These are phyloP conservation scores for Sitobion miscanthi DNA, from an alignment of 1,140 invertebrate species.

Conservation along the genomic window DNA sequence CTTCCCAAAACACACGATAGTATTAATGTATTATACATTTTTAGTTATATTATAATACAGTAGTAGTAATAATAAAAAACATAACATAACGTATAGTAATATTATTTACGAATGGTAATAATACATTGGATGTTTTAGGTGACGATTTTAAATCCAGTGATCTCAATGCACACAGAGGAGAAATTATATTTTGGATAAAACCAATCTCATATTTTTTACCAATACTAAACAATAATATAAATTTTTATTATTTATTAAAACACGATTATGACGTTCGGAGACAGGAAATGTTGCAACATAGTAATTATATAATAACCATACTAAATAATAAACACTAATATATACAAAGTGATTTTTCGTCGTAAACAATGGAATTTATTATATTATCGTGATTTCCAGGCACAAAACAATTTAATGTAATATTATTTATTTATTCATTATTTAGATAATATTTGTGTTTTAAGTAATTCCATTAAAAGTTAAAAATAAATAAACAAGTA, in stretches of 20 bases:
- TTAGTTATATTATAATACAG: background rate
- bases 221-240: too few relatives aligned
- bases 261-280: background rate
- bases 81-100: background rate
- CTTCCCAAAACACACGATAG: too few relatives aligned
- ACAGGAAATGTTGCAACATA: background rate
- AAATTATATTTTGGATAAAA: too few relatives aligned
- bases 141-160: background rate
- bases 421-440: background rate
- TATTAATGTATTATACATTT: background rate
- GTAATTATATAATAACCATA: too few relatives aligned
- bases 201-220: too few relatives aligned
- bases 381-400: too few relatives aligned
- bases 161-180: background rate
- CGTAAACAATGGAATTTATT: too few relatives aligned
- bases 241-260: too few relatives aligned
- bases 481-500: background rate
- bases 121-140: background rate
- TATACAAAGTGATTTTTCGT: too few relatives aligned
- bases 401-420: background rate
- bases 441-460: too few relatives aligned
- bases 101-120: background rate
- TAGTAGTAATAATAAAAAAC: background rate
- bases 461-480: background rate
- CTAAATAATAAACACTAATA: too few relatives aligned